These are phyloP conservation scores for Halcyon chelicuti DNA, from an alignment of 2,797 vertebrate genomes.

Conservation along the genomic window DNA sequence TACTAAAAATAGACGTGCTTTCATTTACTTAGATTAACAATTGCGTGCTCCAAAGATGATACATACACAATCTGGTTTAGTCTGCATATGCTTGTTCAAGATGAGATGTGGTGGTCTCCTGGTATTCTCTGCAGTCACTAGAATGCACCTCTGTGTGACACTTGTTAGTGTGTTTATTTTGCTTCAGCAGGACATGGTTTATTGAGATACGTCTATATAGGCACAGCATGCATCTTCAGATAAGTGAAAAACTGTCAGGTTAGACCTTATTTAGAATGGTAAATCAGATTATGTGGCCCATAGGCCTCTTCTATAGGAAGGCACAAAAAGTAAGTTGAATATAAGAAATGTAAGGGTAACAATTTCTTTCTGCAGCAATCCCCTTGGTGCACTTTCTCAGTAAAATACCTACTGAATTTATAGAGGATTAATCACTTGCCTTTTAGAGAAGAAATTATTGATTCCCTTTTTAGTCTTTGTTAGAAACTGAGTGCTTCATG, in stretches of 20 bases:
- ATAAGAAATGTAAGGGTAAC: background rate
- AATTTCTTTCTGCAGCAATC: background rate
- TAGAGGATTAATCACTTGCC: background rate
- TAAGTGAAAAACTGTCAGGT: background rate
- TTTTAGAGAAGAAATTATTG: background rate
- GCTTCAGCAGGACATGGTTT: background rate
- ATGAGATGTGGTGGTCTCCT: background rate
- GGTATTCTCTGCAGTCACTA: background rate
- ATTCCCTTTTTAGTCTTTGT: background rate
- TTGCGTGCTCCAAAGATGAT: background rate
- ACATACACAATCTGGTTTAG: background rate
- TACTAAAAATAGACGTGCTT: slow-evolving; percentile 30
- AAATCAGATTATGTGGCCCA: background rate
- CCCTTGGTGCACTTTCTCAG: background rate
- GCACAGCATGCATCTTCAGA: background rate
- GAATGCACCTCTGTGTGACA: background rate
- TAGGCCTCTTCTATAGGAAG: background rate
- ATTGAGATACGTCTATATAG: background rate
- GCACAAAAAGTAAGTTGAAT: background rate
- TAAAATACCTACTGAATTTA: background rate
- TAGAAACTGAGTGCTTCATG: background rate
- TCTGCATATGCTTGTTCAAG: background rate
- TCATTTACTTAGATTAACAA: background rate
- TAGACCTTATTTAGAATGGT: background rate
- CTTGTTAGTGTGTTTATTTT: background rate